Conservation (phyloP, 1,140 invertebrate species). For the Diuraphis noxia region DNA sequence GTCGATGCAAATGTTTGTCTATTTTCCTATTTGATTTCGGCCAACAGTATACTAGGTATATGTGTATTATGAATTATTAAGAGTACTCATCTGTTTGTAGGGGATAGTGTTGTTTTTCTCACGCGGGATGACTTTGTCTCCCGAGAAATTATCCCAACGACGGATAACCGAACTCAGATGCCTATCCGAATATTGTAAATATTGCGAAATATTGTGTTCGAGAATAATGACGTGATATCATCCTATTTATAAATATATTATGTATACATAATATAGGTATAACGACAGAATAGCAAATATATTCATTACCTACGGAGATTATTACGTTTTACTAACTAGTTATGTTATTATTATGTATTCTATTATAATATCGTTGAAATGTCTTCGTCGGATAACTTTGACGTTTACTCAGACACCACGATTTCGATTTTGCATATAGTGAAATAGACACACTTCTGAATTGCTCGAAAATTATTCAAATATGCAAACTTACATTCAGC, state of each 20-base stretch:
- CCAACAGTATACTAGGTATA: neutral
- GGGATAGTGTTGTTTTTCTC: neutral
- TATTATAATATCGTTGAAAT: neutral
- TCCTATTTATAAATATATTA: too few species aligned
- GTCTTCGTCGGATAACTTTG: neutral
- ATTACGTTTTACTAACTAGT: neutral
- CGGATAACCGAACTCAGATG: too few species aligned
- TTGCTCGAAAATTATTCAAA: conserved; percentile 42
- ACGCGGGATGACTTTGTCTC: too few species aligned
- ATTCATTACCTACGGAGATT: too few species aligned
- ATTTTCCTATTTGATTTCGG: neutral
- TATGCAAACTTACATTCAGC: neutral
- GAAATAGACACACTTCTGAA: neutral
- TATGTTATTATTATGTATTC: neutral
- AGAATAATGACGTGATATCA: too few species aligned
- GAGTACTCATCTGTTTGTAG: neutral
- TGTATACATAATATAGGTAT: too few species aligned
- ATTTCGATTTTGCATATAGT: neutral
- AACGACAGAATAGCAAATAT: neutral
- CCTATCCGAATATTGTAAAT: too few species aligned
- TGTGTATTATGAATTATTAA: too few species aligned
- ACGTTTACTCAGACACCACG: neutral
- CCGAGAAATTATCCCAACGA: too few species aligned
- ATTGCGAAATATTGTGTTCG: too few species aligned
- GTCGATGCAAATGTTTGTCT: neutral